Evolutionary conservation across 2,888 invertebrate genomes (phyloP).

Genomic region (Pecten maximus): DNA sequence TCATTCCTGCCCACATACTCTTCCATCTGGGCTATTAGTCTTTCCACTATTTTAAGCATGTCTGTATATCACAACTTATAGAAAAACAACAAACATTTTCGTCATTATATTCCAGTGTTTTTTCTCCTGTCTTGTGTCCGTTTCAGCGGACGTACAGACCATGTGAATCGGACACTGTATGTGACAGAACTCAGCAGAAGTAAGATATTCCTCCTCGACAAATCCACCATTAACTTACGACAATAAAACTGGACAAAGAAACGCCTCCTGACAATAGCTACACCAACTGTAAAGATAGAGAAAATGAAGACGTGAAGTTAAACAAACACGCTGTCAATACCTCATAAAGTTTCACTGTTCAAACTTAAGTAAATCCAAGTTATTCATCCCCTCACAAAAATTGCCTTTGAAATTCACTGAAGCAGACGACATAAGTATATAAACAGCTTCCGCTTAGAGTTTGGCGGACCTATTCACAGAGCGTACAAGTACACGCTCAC

Average conservation of each 20-base stretch:
- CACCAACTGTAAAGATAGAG: not conserved
- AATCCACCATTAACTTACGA: not conserved
- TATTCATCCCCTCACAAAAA: not conserved
- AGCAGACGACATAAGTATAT: conserved; percentile 1
- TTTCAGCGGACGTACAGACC: not conserved
- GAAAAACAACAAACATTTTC: not conserved
- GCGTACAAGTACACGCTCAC: not conserved
- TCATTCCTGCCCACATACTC: not conserved
- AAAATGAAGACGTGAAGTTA: not conserved
- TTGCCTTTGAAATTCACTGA: conserved; percentile 25
- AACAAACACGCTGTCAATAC: conserved; percentile 6
- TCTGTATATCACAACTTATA: not conserved
- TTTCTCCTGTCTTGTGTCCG: not conserved
- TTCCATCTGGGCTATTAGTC: not conserved
- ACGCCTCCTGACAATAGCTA: not conserved
- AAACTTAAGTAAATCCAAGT: conserved; percentile 1
- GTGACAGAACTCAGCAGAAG: not conserved
- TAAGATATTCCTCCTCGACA: not conserved
- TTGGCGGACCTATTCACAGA: conserved; percentile 13
- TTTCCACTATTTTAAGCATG: not conserved
- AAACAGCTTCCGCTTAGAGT: not conserved
- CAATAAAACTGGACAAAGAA: not conserved
- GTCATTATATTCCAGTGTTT: not conserved
- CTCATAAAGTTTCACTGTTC: conserved; percentile 6
- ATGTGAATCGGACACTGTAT: not conserved